Percentiles rank a stretch among this genome's conserved stretches.
phyloP scores from a whole-genome alignment of 1,140 invertebrate species.

The Neomicropteryx cornuta region DNA sequence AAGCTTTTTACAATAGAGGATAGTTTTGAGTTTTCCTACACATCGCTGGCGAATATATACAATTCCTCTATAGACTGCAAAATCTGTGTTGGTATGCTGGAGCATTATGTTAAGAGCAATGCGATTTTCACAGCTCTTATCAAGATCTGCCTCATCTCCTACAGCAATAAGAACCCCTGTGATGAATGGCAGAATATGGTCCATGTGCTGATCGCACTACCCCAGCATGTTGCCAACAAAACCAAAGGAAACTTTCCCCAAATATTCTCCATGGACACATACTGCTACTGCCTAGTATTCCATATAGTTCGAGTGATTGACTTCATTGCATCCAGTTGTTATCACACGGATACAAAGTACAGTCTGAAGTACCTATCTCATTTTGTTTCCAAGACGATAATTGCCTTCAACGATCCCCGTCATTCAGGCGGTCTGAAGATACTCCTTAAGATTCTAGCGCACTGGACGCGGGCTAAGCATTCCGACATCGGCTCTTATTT shows the following conservation, averaged over 20 bases:
- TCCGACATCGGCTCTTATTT: constrained; percentile 11
- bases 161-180: too few relatives aligned
- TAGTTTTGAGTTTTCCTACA: constrained; percentile 23
- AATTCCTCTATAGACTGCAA: too few relatives aligned
- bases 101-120: constrained; percentile 43
- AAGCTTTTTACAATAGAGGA: constrained; percentile 42
- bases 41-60: too few relatives aligned
- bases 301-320: constrained; percentile 47
- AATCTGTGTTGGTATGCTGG: too few relatives aligned
- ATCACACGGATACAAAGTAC: constrained; percentile 24
- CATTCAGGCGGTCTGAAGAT: constrained; percentile 27
- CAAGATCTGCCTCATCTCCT: constrained; percentile 17
- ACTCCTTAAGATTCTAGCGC: constrained; percentile 33
- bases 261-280: constrained; percentile 46
- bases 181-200: constrained; percentile 44
- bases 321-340: constrained; percentile 39
- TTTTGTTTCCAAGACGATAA: constrained; percentile 49
- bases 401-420: constrained; percentile 36
- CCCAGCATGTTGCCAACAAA: constrained; percentile 54
- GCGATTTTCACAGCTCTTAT: constrained; percentile 39
- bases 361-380: constrained; percentile 38
- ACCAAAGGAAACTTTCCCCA: constrained; percentile 40
- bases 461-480: constrained; percentile 14
- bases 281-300: constrained; percentile 44
- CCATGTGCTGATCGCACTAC: constrained; percentile 52